Conservation (phyloP, 2,888 invertebrate genomes). For the Drosophila algonquin region DNA sequence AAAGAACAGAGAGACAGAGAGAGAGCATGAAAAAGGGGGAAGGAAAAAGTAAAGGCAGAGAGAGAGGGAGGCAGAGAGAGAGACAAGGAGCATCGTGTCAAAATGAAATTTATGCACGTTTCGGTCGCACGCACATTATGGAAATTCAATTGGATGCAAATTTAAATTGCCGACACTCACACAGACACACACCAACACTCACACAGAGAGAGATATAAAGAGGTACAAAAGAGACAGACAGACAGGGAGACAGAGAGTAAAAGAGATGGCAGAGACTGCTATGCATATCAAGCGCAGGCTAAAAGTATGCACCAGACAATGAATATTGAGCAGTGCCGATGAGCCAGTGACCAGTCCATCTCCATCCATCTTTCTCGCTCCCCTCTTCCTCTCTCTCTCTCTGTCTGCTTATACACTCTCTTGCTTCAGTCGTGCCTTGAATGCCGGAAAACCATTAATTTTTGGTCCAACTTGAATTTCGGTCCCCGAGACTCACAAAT, state of each 20-base stretch:
- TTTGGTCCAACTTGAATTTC: slow-evolving; percentile 4
- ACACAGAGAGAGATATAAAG: background rate
- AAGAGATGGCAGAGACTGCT: slow-evolving; percentile 21
- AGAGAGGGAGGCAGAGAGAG: background rate
- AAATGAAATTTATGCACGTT: slow-evolving; percentile 76
- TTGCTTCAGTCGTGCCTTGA: background rate
- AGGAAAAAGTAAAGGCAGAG: background rate
- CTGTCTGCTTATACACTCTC: background rate
- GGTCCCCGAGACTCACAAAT: slow-evolving; percentile 37
- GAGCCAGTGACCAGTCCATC: slow-evolving; percentile 1
- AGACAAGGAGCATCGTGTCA: slow-evolving; percentile 54
- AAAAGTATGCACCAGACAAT: slow-evolving; percentile 63
- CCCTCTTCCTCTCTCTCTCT: background rate
- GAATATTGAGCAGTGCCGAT: slow-evolving; percentile 62
- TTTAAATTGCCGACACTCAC: slow-evolving; percentile 65
- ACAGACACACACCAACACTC: slow-evolving; percentile 2
- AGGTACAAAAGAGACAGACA: background rate
- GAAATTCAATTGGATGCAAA: slow-evolving; percentile 77
- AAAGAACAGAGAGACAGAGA: slow-evolving; percentile 28
- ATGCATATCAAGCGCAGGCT: slow-evolving; percentile 62
- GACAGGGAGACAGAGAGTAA: slow-evolving; percentile 6
- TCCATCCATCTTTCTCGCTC: background rate
- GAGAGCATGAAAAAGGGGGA: background rate
- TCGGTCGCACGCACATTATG: slow-evolving; percentile 68
- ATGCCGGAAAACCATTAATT: slow-evolving; percentile 1